Percentiles rank a stretch among this genome's conserved stretches.
Evolutionary conservation across 2,797 vertebrate genomes (phyloP).

Genomic region (Anabacerthia variegaticeps): DNA sequence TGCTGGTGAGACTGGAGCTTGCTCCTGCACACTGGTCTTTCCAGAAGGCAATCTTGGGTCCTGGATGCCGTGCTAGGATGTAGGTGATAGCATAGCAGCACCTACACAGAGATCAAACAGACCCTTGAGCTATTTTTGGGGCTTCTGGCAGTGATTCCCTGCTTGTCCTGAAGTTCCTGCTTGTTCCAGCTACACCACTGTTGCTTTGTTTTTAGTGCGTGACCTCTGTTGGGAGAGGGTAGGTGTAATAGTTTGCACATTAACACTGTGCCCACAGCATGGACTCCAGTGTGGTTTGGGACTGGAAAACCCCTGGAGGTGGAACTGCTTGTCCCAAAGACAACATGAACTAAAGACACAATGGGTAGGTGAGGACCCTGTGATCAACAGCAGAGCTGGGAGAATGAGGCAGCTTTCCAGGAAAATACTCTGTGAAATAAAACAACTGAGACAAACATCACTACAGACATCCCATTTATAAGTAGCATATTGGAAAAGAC

Average conservation of each 20-base stretch:
- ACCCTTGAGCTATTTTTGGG: fast-evolving
- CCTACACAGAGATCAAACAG: not conserved
- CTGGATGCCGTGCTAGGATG: fast-evolving
- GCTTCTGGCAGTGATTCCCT: not conserved
- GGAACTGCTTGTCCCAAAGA: not conserved
- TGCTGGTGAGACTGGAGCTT: not conserved
- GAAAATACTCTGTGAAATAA: not conserved
- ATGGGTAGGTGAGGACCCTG: not conserved
- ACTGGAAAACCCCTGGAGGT: not conserved
- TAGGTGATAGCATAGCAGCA: not conserved
- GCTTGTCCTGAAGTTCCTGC: not conserved
- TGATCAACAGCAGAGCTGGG: not conserved
- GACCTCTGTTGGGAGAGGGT: not conserved
- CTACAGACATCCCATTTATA: not conserved
- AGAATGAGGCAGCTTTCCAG: not conserved
- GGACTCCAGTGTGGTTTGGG: not conserved
- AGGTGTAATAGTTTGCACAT: not conserved
- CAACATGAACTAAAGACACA: not conserved
- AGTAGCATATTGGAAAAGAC: not conserved
- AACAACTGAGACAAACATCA: not conserved
- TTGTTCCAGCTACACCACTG: not conserved
- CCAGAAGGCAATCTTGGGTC: too few species aligned
- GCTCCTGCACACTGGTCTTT: not conserved
- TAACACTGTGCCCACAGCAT: fast-evolving
- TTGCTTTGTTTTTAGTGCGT: not conserved